Evolutionary conservation across 1,140 invertebrate genomes (phyloP), one percentile per base, ranked within the genome.

Genomic region (Habropoda laboriosa): DNA sequence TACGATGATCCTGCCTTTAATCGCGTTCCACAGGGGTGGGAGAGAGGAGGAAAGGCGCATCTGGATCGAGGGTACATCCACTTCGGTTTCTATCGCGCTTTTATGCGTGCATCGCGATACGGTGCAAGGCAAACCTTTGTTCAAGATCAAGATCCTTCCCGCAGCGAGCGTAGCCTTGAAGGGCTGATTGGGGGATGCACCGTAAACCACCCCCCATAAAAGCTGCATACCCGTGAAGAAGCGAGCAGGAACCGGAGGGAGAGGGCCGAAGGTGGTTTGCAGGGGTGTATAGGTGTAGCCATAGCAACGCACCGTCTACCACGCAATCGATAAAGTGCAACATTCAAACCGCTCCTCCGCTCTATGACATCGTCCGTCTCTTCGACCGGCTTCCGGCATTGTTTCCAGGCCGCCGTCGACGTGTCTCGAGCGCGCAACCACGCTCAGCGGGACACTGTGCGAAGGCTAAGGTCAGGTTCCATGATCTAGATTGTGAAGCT

Each of bases 311-410:
- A 80, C 67, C 80, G 78, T 82, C 58, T 80, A 79, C 81, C 84
- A 32, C 76, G 70, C 55, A 90, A 90, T 90, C 89, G 82, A 91
- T 91, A 89, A 86, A 89, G 84, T 89, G 89, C 87, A 89, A 83
- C 82, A 87, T 86, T 86, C 84, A 85, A 60, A 47, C 58, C 58
- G 60, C n/a, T 81, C 51, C 70, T 38, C 55, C 66, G 45, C n/a
- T 81, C 40, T 68, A 60, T 73, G 68, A 71, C 64, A 70, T 60
- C 32, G 68, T 55, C 40, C 30, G 61, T 63, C 79, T 75, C 42
- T 40, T 57, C 64, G 42, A 71, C 53, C 38, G 49, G 64, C 55
- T 81, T 76, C 45, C 38, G 32, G 51, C 40, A 77, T 51, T 60
- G 66, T 72, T 35, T 58, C 32, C n/a, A 13, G 4, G 6, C 18